Evolutionary conservation across 2,113 vertebrate genomes (phyloP), one percentile per base, ranked within the genome.

Genomic region (Aspidoscelis tigris): DNA sequence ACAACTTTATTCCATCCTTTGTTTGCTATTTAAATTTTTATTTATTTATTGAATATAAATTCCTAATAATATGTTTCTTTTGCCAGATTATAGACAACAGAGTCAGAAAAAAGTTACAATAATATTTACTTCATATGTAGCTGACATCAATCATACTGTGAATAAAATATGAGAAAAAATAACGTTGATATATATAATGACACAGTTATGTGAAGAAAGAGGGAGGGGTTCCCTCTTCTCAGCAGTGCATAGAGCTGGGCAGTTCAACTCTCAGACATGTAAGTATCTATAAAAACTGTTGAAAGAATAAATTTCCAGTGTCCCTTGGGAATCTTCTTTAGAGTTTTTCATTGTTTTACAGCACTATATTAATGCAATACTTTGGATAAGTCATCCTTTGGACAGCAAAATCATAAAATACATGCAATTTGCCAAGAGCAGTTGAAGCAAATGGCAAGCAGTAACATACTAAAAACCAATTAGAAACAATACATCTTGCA

Each of bases 321-420:
- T 0, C 2, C 0, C 76, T 1, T 21, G 75, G 65, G 4, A 82
- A 39, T 50, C 1, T 0, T 44, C 26, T 3, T 90, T 88, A 78
- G 7, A 2, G 68, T 86, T 77, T 77, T 83, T 43, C 58, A 80
- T 43, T 89, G 39, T 78, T n/a, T 76, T 84, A 41, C 71, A 75
- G 53, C 22, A n/a, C 12, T 78, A 39, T 7, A 66, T 84, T 77
- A 77, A 73, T 61, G 78, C 0, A 82, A 82, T 69, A 70, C 14
- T 7, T 87, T 87, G 84, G 71, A 74, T 65, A 80, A 24, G 11
- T 85, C 10, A 22, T 76, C 7, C 50, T 64, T 39, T 76, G 7
- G 73, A 20, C 11, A 84, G 72, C 86, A 2, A 79, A 86, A 88
- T 68, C n/a, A 58, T 87, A 73, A 90, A 71, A 76, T 5, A 7